Evolutionary conservation across 2,888 invertebrate genomes (phyloP).

Genomic region (Gryllus longicercus): DNA sequence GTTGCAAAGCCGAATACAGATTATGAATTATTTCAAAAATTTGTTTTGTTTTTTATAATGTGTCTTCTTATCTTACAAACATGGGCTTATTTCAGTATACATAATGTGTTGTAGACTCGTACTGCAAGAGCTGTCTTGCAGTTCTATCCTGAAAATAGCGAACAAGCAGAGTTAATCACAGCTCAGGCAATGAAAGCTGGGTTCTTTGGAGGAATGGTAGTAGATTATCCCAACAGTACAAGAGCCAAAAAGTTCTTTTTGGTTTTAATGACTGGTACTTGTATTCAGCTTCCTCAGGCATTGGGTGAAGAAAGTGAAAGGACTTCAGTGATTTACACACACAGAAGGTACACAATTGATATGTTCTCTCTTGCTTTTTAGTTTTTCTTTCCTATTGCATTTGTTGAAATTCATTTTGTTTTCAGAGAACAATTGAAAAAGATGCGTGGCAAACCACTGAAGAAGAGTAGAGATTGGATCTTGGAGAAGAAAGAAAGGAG

Average conservation of each 20-base stretch:
- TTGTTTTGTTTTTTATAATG: too few relatives aligned
- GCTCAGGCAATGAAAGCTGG: conserved; percentile 95
- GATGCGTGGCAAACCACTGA: conserved; percentile 69
- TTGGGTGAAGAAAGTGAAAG: conserved; percentile 55
- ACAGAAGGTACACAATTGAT: conserved; percentile 37
- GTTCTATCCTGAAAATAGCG: conserved; percentile 94
- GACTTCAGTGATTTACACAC: conserved; percentile 40
- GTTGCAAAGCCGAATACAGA: too few relatives aligned
- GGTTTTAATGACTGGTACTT: conserved; percentile 91
- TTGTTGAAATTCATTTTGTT: background rate
- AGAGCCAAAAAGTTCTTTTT: conserved; percentile 98
- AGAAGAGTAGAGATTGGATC: conserved; percentile 86
- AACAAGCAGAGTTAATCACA: conserved; percentile 85
- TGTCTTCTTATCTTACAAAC: too few relatives aligned
- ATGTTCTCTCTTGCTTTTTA: background rate
- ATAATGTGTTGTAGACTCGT: conserved; percentile 57
- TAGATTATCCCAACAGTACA: conserved; percentile 95
- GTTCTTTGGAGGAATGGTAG: conserved; percentile 94
- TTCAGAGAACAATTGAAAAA: conserved; percentile 62
- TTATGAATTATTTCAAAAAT: too few relatives aligned
- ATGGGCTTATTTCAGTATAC: too few relatives aligned
- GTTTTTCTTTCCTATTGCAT: background rate
- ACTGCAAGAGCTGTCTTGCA: conserved; percentile 94
- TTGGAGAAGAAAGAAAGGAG: conserved; percentile 89
- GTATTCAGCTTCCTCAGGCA: conserved; percentile 72